Conservation (phyloP, 1,140 invertebrate genomes). For the Melanaphis sacchari region DNA sequence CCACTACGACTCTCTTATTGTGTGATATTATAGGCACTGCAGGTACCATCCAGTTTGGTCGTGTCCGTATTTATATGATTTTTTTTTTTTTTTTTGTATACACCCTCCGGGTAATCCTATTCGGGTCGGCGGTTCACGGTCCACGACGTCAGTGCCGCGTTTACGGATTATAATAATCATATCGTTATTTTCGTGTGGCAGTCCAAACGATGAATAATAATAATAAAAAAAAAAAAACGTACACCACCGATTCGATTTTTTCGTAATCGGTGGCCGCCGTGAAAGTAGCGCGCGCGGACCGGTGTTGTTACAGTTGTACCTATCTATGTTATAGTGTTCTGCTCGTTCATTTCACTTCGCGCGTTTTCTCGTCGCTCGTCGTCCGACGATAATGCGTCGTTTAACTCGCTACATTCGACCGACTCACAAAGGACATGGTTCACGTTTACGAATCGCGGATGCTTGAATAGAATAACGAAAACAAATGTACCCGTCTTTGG, state of each 20-base stretch:
- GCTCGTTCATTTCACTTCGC: constrained; percentile 9
- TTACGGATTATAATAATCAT: not conserved
- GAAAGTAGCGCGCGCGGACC: constrained; percentile 37
- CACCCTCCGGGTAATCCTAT: not conserved
- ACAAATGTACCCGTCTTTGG: not conserved
- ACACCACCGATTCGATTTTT: not conserved
- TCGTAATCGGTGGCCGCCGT: not conserved
- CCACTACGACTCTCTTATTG: not conserved
- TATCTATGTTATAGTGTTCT: no score
- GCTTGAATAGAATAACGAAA: not conserved
- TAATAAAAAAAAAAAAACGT: no score
- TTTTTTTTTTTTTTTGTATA: not conserved
- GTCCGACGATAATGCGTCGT: not conserved
- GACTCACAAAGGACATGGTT: not conserved
- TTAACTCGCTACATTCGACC: not conserved
- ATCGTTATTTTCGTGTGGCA: not conserved
- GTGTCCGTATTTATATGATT: no score
- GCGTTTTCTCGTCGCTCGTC: not conserved
- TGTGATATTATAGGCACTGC: no score
- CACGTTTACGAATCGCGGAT: not conserved
- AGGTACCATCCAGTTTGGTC: not conserved
- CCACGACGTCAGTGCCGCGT: not conserved
- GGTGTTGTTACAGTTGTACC: not conserved
- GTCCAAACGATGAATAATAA: not conserved
- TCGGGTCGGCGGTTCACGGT: not conserved